Evolutionary conservation across 2,113 vertebrate species (phyloP).

Genomic region (Nyctereutes procyonoides): DNA sequence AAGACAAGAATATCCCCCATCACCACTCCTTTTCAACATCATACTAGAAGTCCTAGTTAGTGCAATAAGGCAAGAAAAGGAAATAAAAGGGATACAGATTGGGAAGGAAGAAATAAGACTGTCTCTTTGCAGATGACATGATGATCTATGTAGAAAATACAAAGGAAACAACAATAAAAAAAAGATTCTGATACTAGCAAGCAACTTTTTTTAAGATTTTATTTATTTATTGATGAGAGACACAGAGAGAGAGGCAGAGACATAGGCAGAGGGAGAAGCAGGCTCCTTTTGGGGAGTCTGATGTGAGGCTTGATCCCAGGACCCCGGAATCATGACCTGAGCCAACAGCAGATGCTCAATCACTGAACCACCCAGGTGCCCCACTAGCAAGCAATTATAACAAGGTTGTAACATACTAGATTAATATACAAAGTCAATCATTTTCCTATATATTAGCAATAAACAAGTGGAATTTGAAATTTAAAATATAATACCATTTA

Average conservation of each 20-base stretch:
- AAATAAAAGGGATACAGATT: background rate
- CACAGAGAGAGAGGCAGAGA: too few species aligned
- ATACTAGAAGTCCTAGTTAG: background rate
- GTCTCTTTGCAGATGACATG: background rate
- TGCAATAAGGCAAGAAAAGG: background rate
- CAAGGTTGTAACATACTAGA: background rate
- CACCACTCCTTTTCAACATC: background rate
- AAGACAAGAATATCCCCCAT: background rate
- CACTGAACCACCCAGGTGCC: too few species aligned
- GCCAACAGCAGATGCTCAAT: too few species aligned
- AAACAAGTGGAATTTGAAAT: slow-evolving; percentile 2
- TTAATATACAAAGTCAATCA: slow-evolving; percentile 18
- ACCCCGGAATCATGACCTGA: too few species aligned
- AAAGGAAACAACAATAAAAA: background rate
- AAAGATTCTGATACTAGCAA: background rate
- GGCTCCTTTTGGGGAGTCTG: too few species aligned
- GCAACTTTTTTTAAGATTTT: background rate
- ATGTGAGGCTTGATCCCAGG: too few species aligned
- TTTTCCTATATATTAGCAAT: background rate
- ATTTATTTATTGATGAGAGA: too few species aligned
- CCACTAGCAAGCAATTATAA: background rate
- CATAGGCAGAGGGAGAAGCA: too few species aligned
- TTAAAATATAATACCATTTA: background rate
- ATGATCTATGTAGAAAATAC: background rate
- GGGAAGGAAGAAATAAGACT: background rate